Base-by-base conservation (phyloP, 2,113 vertebrate genomes). In the Pica pica region DNA sequence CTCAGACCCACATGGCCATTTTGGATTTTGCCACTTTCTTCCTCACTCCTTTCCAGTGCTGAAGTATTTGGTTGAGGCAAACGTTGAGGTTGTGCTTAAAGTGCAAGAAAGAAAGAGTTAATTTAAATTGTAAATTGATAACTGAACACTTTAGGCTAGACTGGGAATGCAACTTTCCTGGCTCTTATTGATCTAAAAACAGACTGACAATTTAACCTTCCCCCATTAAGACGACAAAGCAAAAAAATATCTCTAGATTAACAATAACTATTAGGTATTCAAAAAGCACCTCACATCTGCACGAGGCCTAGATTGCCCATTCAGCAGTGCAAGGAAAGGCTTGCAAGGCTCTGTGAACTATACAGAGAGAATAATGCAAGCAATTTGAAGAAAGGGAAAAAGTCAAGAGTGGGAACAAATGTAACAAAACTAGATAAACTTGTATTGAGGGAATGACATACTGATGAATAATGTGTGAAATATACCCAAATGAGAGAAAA, bases 71-170 rank as follows among this genome's bases (percentile, higher is more conserved):
- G 98, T 89, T 97, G 98, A 92, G 99, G 97, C 96, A 98, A 97
- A 55, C 98, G 94, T 87, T 98, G 99, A 97, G 99, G 99, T 97
- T 99, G 99, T 90, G 98, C 99, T 99, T 95, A 84, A 93, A 90
- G 89, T 10, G 46, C 71, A 95, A 95, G 37, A 93, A 55, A 79
- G 8, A 87, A 75, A 77, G 42, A 21, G 42, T 92, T 93, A 82
- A 80, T 87, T 91, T 77, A 85, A 83, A 84, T 64, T 64, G 65
- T 46, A 60, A 49, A 92, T 49, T 85, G 19, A 18, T 37, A 93
- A 82, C 33, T 28, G n/a, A 81, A 71, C 42, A 81, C 23, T 82
- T 65, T 19, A 49, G 47, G 50, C 46, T 39, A 73, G 46, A 76
- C 42, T 46, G 26, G 16, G 7, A 78, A 70, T 14, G 28, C 23